Evolutionary conservation across 2,797 vertebrate species (phyloP), one percentile per base, ranked within the genome.

Genomic region (Sebastes goodei): DNA sequence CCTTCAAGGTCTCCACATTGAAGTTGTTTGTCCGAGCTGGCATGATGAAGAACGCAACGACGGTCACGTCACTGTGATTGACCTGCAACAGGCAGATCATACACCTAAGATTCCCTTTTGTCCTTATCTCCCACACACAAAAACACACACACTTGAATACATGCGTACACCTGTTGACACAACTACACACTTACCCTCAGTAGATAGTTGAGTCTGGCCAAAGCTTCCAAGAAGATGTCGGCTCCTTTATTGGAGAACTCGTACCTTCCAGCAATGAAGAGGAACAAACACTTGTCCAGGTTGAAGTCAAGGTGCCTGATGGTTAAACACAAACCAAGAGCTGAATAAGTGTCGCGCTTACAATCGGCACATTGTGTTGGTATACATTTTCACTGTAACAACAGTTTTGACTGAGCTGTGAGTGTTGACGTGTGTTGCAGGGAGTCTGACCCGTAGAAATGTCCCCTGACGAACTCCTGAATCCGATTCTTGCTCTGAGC

Each of bases 191-290:
- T 87, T 69, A 96, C 98, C 92, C 97, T 94, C 75, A 99, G 96
- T 29, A 98, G 95, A 80, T 99, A 98, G 94, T 98, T 99, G 86
- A 99, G 97, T 76, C 97, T 94, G 72, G 97, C 97, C 81, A 99
- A 93, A 30, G 98, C 96, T 90, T 98, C 97, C 81, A 99, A 87
- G 91, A 98, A 99, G 79, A 99, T 68, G 29, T 99, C 98, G 0
- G 98, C 97, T 35, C 98, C 97, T 92, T 98, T 99, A 93, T 99
- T 99, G 62, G 97, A 97, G 92, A 98, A 99, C 83, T 99, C 98
- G 0, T 98, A 98, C 80, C 97, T 96, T 67, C 97, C 97, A 0
- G 98, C 98, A 1, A 98, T 99, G 83, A 99, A 99, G 86, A 99
- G 96, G 91, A 98, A 98, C 85, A 99, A 88, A 9, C 97, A 97